Evolutionary conservation across 2,888 invertebrate genomes (phyloP), one percentile per base, ranked within the genome.

Genomic region (Cybosia mesomella): DNA sequence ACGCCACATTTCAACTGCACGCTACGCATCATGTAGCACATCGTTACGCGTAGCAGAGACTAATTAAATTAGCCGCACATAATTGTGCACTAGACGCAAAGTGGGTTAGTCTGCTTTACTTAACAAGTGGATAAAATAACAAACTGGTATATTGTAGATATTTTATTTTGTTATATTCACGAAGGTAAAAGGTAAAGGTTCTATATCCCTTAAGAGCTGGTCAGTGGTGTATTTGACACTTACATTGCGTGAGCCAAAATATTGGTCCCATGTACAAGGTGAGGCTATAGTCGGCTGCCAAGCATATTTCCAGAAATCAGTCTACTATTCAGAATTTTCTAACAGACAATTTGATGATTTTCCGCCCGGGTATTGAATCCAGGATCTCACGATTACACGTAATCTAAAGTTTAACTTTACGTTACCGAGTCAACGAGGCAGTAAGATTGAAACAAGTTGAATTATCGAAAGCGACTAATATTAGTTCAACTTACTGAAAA

Each of bases 1-100:
- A 73, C 68, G 64, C 21, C 59, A 64, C 72, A 73, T 63, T 55
- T 65, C 21, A 58, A 21, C 64, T 73, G 68, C 69, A 64, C 28
- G 64, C 49, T 64, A 66, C 66, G 54, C 11, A 55, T 24, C 24
- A 11, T 64, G 75, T 76, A 75, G 75, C 60, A 62, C 32, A 71
- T 66, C 59, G 58, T 61, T 69, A 64, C 71, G 24, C 24, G 71
- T 58, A 66, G 67, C 66, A 36, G 58, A 59, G 39, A 28, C 28
- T 59, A 76, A 69, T 76, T 68, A 58, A 71, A 73, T 73, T 73
- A 62, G 64, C 59, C 66, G 64, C 58, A 54, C 54, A 24, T 61
- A 68, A 71, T 67, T 67, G 59, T 64, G 63, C 65, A 58, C 61
- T 70, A 64, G 68, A 57, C 58, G 34, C 43, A 24, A 63, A 63